Evolutionary conservation across 2,888 invertebrate species (phyloP), one percentile per base, ranked within the genome.

Genomic region (Tromatobia lineatoria): DNA sequence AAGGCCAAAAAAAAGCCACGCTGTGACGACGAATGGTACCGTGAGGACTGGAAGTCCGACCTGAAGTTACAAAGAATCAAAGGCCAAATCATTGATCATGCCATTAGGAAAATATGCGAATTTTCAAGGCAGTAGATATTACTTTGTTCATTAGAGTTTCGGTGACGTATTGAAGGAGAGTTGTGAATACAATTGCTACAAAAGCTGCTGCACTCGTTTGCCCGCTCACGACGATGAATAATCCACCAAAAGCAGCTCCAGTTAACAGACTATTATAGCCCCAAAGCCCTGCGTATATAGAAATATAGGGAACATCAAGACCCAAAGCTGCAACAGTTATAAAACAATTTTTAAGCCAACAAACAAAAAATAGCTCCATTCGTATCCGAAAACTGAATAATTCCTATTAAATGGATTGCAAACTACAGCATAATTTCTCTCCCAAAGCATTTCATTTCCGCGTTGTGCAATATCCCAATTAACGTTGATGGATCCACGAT

Each of bases 191-290:
- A n/a, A 93, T 91, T 15, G 93, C 93, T 3, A 92, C 88, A 38
- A 91, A 69, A 1, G 92, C 89, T 18, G 92, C 92, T 11, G 90
- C 82, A 1, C 90, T 90, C 0, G 93, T 91, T 86, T 94, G 94
- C 4, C 89, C 88, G 15, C 92, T 94, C 25, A 94, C 85, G 0
- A 93, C 92, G 74, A 94, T 88, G 77, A 93, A 93, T 85, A 93
- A 92, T 29, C 94, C 94, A 20, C 94, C 94, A 18, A 94, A 86
- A 57, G 93, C 91, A 10, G 91, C 93, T 0, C 93, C 93, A 2
- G 94, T 93, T 52, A 94, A 82, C 66, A 94, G 87, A 34, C 93
- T 92, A 80, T 94, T 94, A 87, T 93, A 94, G 8, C 94, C 94
- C 94, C 94, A 94, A 1, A 94, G 73, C 0, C 94, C 94, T 1